Conservation (phyloP, 2,113 vertebrate species). For the Bubalus kerabau region DNA sequence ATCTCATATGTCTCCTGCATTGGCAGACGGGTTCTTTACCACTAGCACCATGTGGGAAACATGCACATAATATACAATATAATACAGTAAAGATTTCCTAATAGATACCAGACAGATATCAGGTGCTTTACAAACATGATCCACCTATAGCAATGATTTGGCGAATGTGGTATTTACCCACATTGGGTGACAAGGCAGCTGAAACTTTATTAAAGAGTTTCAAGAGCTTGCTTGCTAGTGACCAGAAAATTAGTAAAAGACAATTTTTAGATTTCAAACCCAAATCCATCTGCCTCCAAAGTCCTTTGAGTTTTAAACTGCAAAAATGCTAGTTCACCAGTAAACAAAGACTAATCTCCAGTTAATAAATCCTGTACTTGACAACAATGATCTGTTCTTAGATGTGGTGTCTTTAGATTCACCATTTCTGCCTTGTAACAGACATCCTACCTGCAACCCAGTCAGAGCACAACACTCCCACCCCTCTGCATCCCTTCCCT, state of each 20-base stretch:
- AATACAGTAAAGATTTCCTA: not conserved
- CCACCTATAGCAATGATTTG: too few relatives aligned
- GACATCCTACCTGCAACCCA: rapidly evolving
- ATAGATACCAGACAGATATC: not conserved
- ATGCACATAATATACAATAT: not conserved
- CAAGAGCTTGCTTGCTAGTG: not conserved
- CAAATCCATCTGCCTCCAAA: not conserved
- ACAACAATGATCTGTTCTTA: not conserved
- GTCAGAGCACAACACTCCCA: rapidly evolving
- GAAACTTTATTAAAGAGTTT: not conserved
- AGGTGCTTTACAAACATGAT: not conserved
- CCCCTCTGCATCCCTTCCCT: too few relatives aligned
- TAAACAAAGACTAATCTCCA: not conserved
- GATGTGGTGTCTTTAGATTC: not conserved
- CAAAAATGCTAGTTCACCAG: not conserved
- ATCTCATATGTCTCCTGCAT: not conserved
- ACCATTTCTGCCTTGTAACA: too few relatives aligned
- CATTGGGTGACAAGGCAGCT: not conserved
- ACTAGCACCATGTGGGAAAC: not conserved
- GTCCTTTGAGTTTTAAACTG: not conserved
- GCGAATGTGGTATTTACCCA: not conserved
- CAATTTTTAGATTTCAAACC: not conserved
- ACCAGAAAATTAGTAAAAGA: not conserved
- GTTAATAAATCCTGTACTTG: not conserved
- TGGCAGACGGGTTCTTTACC: not conserved